These are phyloP conservation scores for Serinus canaria DNA, from an alignment of 2,113 vertebrate species.

Conservation along the genomic window DNA sequence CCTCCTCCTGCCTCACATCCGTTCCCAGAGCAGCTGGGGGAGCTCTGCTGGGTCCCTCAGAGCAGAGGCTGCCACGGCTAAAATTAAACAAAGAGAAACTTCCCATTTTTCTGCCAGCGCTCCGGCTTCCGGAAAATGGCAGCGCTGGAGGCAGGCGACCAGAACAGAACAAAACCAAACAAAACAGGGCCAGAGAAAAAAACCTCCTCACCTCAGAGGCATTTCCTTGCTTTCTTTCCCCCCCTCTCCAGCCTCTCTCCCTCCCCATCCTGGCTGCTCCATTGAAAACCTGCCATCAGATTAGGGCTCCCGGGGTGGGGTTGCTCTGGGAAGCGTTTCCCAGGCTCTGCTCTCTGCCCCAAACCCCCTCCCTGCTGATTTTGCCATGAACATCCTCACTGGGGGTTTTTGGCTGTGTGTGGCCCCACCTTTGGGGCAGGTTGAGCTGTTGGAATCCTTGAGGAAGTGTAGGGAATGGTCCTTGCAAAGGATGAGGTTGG, in stretches of 20 bases:
- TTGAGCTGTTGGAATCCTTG: rapidly evolving
- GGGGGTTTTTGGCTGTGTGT: rapidly evolving
- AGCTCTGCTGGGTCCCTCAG: background rate
- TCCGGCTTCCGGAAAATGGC: background rate
- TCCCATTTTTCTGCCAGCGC: background rate
- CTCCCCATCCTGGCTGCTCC: background rate
- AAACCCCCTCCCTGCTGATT: rapidly evolving
- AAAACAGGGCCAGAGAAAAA: background rate
- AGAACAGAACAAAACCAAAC: background rate
- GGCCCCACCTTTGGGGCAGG: background rate
- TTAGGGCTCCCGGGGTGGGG: constrained; percentile 11
- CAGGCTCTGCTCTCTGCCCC: background rate
- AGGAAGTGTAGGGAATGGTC: background rate
- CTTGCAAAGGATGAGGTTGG: background rate
- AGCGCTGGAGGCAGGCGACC: constrained; percentile 21
- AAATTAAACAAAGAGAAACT: constrained; percentile 55
- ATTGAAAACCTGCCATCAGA: constrained; percentile 20
- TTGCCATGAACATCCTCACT: no score
- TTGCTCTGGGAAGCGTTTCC: background rate
- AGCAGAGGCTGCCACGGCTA: background rate
- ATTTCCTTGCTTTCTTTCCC: constrained; percentile 63
- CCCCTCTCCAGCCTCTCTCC: background rate
- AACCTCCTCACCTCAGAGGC: constrained; percentile 52
- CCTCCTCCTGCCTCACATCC: background rate
- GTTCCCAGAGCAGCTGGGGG: background rate